These are phyloP conservation scores for Apamea epomidion DNA, from an alignment of 2,888 invertebrate species.

Conservation along the genomic window DNA sequence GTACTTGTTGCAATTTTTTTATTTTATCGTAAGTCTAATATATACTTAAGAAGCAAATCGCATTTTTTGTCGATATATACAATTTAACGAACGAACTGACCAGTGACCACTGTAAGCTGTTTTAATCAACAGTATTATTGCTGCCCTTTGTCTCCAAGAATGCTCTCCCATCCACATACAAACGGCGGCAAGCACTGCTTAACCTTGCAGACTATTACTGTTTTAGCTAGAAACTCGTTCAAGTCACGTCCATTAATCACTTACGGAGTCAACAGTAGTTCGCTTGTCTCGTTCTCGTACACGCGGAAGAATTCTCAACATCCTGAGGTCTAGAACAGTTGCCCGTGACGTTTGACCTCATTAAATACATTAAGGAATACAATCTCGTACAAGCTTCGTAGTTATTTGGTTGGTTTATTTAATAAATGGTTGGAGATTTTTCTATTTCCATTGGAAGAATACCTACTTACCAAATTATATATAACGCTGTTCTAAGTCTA, in stretches of 20 bases:
- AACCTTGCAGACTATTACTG: not conserved
- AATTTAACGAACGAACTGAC: not conserved
- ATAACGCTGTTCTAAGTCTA: not conserved
- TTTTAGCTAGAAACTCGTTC: slow-evolving; percentile 26
- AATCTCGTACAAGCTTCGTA: slow-evolving; percentile 31
- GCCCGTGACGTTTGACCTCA: slow-evolving; percentile 58
- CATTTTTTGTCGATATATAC: not conserved
- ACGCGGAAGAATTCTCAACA: slow-evolving; percentile 50
- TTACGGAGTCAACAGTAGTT: slow-evolving; percentile 45
- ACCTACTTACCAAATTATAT: not conserved
- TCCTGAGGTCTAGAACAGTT: slow-evolving; percentile 51
- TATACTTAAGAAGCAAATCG: not conserved
- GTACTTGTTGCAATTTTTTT: not conserved
- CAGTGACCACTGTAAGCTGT: not conserved
- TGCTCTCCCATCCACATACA: not conserved
- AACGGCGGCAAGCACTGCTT: not conserved
- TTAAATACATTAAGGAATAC: slow-evolving; percentile 55
- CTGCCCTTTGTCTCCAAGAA: not conserved
- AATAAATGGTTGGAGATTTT: not conserved
- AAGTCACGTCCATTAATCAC: slow-evolving; percentile 57
- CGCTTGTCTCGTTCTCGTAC: slow-evolving; percentile 32
- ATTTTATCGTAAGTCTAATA: not conserved
- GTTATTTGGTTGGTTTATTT: slow-evolving; percentile 10
- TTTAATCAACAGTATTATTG: not conserved
- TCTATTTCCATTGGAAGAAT: not conserved